Percentiles rank a stretch among this genome's conserved stretches.
Conservation (phyloP, 2,888 invertebrate genomes). For the Pediacus dermestoides region DNA sequence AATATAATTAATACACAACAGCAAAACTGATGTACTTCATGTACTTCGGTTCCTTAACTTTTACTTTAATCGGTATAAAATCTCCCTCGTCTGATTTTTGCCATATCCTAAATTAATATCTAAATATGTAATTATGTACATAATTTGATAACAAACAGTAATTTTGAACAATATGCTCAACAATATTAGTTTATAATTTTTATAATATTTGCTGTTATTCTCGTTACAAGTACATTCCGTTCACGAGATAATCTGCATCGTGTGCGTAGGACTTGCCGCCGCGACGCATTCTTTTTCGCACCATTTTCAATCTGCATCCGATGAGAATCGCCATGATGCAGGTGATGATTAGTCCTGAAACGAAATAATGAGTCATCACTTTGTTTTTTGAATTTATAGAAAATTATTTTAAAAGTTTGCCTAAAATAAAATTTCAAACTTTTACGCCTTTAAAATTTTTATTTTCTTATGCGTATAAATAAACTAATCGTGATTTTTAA, state of each 20-base stretch:
- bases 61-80: no score
- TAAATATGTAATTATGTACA: constrained; percentile 7
- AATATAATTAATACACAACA: no score
- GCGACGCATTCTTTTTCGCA: constrained; percentile 65
- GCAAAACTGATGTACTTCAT: no score
- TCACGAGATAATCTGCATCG: constrained; percentile 95
- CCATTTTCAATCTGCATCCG: constrained; percentile 77
- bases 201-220: constrained; percentile 3
- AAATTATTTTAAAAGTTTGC: no score
- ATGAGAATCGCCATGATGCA: constrained; percentile 76
- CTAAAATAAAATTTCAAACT: no score
- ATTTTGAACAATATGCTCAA: constrained; percentile 30
- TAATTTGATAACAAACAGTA: neutral
- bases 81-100: constrained; percentile 4
- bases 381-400: no score
- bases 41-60: no score
- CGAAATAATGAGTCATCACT: no score
- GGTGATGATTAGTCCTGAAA: constrained; percentile 77
- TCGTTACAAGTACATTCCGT: constrained; percentile 91
- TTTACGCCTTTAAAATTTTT: no score
- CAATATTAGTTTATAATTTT: constrained; percentile 4
- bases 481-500: no score
- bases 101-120: constrained; percentile 10
- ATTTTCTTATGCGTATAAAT: no score
- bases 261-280: constrained; percentile 82